These are phyloP conservation scores for Oreochromis tanganicae DNA, from an alignment of 2,113 vertebrate species.

Conservation along the genomic window DNA sequence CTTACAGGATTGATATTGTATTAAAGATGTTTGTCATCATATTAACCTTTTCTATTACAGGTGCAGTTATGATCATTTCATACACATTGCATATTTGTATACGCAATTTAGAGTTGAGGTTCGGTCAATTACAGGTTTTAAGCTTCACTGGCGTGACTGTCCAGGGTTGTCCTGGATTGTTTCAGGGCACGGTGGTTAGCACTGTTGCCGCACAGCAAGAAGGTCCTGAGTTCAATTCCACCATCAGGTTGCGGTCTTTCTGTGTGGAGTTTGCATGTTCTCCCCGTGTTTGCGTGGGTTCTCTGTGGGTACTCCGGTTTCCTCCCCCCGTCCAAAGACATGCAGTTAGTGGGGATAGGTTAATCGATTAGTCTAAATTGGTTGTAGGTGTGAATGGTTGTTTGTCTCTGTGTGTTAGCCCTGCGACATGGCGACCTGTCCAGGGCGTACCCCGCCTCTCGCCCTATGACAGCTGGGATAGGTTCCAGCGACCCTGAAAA, in stretches of 20 bases:
- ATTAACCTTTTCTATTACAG: too few relatives aligned
- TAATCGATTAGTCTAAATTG: not conserved
- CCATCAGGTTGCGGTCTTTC: not conserved
- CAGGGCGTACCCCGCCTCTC: fast-evolving
- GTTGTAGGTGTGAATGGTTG: fast-evolving
- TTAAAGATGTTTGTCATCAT: too few relatives aligned
- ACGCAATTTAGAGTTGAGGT: too few relatives aligned
- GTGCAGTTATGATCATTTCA: too few relatives aligned
- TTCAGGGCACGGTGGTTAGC: not conserved
- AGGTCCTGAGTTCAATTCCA: too few relatives aligned
- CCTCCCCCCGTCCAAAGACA: not conserved
- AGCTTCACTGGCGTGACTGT: too few relatives aligned
- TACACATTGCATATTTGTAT: too few relatives aligned
- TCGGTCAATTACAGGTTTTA: too few relatives aligned
- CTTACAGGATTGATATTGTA: too few relatives aligned
- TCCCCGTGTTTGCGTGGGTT: not conserved
- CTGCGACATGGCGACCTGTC: not conserved
- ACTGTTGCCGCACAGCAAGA: too few relatives aligned
- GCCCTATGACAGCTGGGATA: not conserved
- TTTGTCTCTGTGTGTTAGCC: fast-evolving
- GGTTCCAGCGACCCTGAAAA: not conserved
- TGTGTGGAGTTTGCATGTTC: not conserved
- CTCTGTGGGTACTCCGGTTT: fast-evolving
- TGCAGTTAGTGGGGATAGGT: not conserved
- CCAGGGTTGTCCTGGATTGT: fast-evolving